Evolutionary conservation across 2,888 invertebrate genomes (phyloP).

Genomic region (Leptura quadrifasciata): DNA sequence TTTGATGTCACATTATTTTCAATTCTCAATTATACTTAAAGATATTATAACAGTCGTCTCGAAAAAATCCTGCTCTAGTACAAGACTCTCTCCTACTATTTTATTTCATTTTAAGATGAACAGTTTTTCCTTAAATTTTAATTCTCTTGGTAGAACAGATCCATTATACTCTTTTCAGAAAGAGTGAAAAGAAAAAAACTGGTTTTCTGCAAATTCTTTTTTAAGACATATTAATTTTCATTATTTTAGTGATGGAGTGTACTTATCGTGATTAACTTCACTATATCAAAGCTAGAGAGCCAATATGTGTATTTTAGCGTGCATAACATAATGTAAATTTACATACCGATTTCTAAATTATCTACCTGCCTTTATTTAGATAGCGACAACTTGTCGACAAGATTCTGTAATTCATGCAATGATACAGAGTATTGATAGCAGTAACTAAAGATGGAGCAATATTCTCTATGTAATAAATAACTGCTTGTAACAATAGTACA

Average conservation of each 20-base stretch:
- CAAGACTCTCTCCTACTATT: no score
- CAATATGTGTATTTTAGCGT: neutral
- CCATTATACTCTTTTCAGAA: no score
- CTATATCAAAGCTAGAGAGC: neutral
- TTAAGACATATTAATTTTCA: neutral
- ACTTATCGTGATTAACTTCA: neutral
- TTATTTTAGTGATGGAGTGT: neutral
- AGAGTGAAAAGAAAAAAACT: no score
- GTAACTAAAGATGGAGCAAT: neutral
- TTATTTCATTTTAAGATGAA: no score
- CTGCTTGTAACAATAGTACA: no score
- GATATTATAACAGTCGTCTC: no score
- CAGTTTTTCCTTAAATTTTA: no score
- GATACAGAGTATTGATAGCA: neutral
- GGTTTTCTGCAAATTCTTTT: neutral
- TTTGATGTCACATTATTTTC: no score
- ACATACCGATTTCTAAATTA: constrained; percentile 3
- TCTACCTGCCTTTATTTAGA: neutral
- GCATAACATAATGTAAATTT: neutral
- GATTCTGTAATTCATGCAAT: neutral
- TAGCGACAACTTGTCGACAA: neutral
- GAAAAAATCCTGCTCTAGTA: no score
- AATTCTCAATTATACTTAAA: no score
- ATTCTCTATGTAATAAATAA: neutral
- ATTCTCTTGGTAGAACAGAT: no score